Evolutionary conservation across 2,888 invertebrate genomes (phyloP).

Genomic region (Stratiomys singularior): DNA sequence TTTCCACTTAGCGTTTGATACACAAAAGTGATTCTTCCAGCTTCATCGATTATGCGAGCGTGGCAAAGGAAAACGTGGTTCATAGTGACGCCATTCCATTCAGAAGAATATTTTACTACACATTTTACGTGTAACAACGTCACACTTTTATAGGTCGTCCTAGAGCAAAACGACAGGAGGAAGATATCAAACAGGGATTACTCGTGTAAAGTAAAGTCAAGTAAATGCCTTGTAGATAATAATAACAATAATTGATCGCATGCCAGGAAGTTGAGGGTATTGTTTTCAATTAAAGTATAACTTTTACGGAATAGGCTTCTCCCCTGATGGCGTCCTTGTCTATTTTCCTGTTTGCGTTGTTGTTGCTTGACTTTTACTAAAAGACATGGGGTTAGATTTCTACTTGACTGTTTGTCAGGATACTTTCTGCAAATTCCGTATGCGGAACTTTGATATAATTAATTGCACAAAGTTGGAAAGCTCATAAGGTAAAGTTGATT

Average conservation of each 20-base stretch:
- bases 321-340: background rate
- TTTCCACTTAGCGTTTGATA: constrained; percentile 32
- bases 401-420: too few species aligned
- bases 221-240: constrained; percentile 2
- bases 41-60: background rate
- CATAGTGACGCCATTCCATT: background rate
- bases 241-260: constrained; percentile 19
- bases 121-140: too few species aligned
- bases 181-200: background rate
- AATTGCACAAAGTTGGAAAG: too few species aligned
- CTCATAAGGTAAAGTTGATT: too few species aligned
- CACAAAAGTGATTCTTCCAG: background rate
- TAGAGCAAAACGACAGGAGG: background rate
- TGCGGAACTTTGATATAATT: too few species aligned
- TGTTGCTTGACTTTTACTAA: too few species aligned
- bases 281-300: constrained; percentile 11
- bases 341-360: too few species aligned
- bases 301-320: background rate
- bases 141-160: too few species aligned
- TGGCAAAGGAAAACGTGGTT: background rate
- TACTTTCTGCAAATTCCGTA: too few species aligned
- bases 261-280: constrained; percentile 12
- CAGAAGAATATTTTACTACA: background rate
- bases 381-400: too few species aligned
- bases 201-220: background rate